Conservation (phyloP, 2,888 invertebrate genomes). For the Lacanobia wlatinum region DNA sequence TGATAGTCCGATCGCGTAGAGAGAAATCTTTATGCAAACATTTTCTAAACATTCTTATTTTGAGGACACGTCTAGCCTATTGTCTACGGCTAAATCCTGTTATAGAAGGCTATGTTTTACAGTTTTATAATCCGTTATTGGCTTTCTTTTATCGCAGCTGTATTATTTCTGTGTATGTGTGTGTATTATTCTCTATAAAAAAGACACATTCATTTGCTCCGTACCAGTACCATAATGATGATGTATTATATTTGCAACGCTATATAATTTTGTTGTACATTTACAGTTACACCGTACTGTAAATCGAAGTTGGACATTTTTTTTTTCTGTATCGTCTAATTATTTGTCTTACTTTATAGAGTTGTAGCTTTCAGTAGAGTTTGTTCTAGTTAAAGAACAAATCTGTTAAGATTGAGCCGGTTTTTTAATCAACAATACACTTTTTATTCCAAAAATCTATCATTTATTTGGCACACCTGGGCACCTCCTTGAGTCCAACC, state of each 20-base stretch:
- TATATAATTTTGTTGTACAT: background rate
- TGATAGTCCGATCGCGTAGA: slow-evolving; percentile 25
- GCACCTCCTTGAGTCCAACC: background rate
- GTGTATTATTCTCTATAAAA: background rate
- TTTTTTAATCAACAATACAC: no score
- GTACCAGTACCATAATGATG: background rate
- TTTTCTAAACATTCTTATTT: slow-evolving; percentile 42
- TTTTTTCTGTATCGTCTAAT: no score
- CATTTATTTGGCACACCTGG: background rate
- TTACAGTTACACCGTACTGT: background rate
- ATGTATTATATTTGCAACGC: background rate
- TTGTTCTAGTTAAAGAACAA: no score
- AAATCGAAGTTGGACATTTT: background rate
- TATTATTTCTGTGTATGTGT: no score
- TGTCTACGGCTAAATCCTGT: slow-evolving; percentile 25
- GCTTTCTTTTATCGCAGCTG: slow-evolving; percentile 21
- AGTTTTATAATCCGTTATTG: slow-evolving; percentile 43
- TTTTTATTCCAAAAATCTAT: no score
- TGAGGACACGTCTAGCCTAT: slow-evolving; percentile 28
- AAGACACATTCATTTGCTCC: background rate
- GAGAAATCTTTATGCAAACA: slow-evolving; percentile 38
- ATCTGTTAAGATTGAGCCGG: no score
- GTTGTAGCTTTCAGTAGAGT: no score
- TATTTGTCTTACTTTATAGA: no score
- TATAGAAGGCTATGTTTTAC: slow-evolving; percentile 15